phyloP scores from a whole-genome alignment of 2,888 invertebrate species.

The Lasioglossum zephyrum region DNA sequence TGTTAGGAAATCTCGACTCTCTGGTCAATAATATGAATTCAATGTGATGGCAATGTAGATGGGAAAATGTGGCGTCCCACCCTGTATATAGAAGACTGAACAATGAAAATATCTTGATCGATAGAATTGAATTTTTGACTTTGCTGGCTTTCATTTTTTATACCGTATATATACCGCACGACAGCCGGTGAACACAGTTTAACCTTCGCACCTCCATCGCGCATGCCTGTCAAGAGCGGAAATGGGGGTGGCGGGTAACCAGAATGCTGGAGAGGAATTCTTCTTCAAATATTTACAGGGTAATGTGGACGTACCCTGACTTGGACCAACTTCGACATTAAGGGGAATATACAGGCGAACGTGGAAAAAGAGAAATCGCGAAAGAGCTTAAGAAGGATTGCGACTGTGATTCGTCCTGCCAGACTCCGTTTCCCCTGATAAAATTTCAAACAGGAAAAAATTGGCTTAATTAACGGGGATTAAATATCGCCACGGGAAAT shows the following conservation, averaged over 20 bases:
- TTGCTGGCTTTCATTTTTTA: not conserved
- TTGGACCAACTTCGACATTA: constrained; percentile 54
- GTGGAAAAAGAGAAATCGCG: constrained; percentile 29
- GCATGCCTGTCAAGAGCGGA: not conserved
- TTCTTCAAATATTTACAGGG: constrained; percentile 63
- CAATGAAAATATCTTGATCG: not conserved
- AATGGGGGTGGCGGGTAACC: constrained; percentile 27
- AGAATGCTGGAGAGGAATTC: constrained; percentile 51
- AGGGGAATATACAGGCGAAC: constrained; percentile 34
- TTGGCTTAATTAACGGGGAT: constrained; percentile 38
- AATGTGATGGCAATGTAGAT: too few relatives aligned
- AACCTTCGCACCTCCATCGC: constrained; percentile 33
- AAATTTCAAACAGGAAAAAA: constrained; percentile 32
- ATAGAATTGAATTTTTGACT: not conserved
- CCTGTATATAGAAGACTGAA: not conserved
- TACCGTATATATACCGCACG: not conserved
- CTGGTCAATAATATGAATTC: too few relatives aligned
- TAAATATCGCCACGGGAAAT: constrained; percentile 27
- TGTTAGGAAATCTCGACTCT: too few relatives aligned
- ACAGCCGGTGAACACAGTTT: constrained; percentile 22
- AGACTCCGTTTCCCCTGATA: constrained; percentile 2
- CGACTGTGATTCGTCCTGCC: constrained; percentile 20
- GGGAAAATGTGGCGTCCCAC: too few relatives aligned
- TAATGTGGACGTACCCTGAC: constrained; percentile 51
- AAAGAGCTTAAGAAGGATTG: constrained; percentile 30